These are phyloP conservation scores for Daboia siamensis DNA, from an alignment of 2,113 vertebrate genomes.

Conservation along the genomic window DNA sequence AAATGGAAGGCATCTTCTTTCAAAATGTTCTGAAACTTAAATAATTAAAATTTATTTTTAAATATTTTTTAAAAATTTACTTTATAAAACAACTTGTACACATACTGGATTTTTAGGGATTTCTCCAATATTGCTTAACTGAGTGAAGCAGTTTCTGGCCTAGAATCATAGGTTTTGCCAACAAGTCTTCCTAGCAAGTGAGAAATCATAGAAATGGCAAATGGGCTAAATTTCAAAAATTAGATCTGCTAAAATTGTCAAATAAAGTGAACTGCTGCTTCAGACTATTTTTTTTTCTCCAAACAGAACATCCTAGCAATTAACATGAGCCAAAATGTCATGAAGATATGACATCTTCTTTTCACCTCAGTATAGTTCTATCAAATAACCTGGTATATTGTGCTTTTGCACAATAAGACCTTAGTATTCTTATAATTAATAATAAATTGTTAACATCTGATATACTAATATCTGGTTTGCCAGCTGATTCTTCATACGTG, in stretches of 20 bases:
- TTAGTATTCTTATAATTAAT: neutral
- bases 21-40: neutral
- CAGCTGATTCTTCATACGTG: neutral
- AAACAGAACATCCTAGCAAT: neutral
- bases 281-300: neutral
- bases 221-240: neutral
- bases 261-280: neutral
- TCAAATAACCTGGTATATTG: neutral
- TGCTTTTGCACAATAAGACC: neutral
- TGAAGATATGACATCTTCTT: neutral
- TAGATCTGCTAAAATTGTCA: neutral
- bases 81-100: neutral
- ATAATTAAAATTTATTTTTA: neutral
- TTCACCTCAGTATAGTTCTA: neutral
- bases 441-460: neutral
- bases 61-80: neutral
- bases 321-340: neutral
- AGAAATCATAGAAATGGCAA: neutral
- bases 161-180: neutral
- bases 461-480: neutral
- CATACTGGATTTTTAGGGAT: neutral
- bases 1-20: neutral
- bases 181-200: neutral
- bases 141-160: neutral
- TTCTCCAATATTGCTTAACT: neutral